Percentiles rank a stretch among this genome's conserved stretches.
These are phyloP conservation scores for Busseola fusca DNA, from an alignment of 2,888 invertebrate species.

Conservation along the genomic window DNA sequence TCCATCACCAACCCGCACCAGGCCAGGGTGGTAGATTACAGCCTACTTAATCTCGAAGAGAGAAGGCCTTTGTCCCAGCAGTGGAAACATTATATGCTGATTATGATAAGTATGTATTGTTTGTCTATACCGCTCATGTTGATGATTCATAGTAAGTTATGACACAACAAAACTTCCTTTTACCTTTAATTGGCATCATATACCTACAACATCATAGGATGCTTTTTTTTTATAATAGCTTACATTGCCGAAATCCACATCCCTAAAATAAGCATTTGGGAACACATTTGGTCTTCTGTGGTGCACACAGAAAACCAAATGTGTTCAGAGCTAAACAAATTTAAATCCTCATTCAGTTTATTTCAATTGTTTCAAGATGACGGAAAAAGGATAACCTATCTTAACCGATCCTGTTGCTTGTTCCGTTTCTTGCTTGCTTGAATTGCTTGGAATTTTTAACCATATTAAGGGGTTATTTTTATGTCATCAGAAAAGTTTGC, in stretches of 20 bases:
- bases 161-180: background rate
- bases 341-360: background rate
- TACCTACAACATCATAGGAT: background rate
- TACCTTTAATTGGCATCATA: too few relatives aligned
- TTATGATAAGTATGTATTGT: background rate
- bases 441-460: too few relatives aligned
- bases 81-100: background rate
- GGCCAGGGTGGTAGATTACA: background rate
- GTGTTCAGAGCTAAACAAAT: background rate
- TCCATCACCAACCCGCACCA: background rate
- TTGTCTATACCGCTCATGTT: background rate
- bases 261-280: background rate
- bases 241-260: background rate
- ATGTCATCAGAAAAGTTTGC: too few relatives aligned
- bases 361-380: background rate
- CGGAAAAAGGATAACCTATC: background rate
- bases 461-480: background rate
- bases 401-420: too few relatives aligned
- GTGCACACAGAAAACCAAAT: background rate
- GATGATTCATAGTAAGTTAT: slow-evolving; percentile 9
- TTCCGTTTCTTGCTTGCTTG: too few relatives aligned
- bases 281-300: too few relatives aligned
- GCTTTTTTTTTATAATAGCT: background rate
- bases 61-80: background rate
- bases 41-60: background rate